Evolutionary conservation across 2,797 vertebrate species (phyloP).

Genomic region (Pipistrellus pygmaeus): DNA sequence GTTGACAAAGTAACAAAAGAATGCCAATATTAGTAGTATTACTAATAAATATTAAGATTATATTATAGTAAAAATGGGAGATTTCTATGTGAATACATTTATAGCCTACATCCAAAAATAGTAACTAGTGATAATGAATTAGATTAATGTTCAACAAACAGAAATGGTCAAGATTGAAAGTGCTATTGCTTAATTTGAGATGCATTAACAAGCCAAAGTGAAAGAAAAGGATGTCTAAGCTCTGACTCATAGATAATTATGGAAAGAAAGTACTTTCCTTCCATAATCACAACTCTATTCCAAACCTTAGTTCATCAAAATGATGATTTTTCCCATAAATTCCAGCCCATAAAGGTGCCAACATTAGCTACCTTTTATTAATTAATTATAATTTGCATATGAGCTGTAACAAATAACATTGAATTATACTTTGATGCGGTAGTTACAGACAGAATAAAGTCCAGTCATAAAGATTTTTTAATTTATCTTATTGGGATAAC

Average conservation of each 20-base stretch:
- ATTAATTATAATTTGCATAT: not conserved
- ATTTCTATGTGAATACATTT: not conserved
- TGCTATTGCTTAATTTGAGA: not conserved
- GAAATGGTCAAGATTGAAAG: not conserved
- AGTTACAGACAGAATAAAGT: not conserved
- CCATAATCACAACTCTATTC: not conserved
- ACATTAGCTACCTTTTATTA: not conserved
- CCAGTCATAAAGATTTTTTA: not conserved
- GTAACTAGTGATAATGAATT: not conserved
- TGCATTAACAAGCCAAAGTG: constrained; percentile 14
- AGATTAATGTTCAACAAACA: not conserved
- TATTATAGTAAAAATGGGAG: not conserved
- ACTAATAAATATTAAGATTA: not conserved
- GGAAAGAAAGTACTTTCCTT: not conserved
- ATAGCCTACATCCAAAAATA: not conserved
- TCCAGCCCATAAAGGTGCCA: not conserved
- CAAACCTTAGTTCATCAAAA: not conserved
- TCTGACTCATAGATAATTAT: not conserved
- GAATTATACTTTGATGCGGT: not conserved
- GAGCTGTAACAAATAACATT: not conserved
- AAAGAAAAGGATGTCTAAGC: not conserved
- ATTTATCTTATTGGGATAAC: not conserved
- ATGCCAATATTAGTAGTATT: not conserved
- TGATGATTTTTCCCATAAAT: not conserved
- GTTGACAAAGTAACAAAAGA: not conserved